phyloP scores from a whole-genome alignment of 1,140 invertebrate species.

The Drosophila kohkoa region DNA sequence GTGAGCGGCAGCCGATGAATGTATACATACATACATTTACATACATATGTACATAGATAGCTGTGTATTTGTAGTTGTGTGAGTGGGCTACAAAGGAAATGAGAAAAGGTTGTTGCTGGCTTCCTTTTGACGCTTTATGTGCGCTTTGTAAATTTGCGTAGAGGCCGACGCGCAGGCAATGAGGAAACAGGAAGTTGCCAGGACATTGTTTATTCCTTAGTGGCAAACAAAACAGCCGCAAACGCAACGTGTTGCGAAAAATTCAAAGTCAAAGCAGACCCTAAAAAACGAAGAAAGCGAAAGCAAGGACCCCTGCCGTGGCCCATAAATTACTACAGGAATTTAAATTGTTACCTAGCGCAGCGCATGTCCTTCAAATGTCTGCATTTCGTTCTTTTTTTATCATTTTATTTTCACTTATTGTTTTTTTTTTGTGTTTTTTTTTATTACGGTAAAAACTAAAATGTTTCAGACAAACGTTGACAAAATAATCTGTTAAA shows the following conservation, averaged over 20 bases:
- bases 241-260: constrained; percentile 36
- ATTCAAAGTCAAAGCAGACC: constrained; percentile 29
- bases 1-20: constrained; percentile 35
- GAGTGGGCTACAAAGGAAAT: constrained; percentile 65
- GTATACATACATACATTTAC: constrained; percentile 18
- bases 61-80: constrained; percentile 12
- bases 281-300: background rate
- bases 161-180: constrained; percentile 15
- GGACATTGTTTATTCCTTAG: constrained; percentile 72
- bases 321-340: constrained; percentile 76
- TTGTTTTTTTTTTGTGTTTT: constrained; percentile 9
- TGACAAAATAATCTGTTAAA: constrained; percentile 78
- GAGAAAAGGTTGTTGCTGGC: constrained; percentile 76
- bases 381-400: constrained; percentile 23
- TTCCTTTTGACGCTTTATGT: constrained; percentile 63
- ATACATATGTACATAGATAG: background rate
- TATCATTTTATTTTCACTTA: constrained; percentile 13
- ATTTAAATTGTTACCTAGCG: constrained; percentile 75
- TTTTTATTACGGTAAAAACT: constrained; percentile 37
- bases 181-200: constrained; percentile 75
- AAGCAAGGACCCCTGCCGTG: constrained; percentile 4
- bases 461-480: constrained; percentile 67
- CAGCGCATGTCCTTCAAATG: constrained; percentile 37
- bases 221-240: constrained; percentile 43
- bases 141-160: constrained; percentile 65